A percentile compares a stretch with the other conserved stretches of the same genome.
phyloP scores from a whole-genome alignment of 2,797 vertebrate species.

The Bucorvus abyssinicus region DNA sequence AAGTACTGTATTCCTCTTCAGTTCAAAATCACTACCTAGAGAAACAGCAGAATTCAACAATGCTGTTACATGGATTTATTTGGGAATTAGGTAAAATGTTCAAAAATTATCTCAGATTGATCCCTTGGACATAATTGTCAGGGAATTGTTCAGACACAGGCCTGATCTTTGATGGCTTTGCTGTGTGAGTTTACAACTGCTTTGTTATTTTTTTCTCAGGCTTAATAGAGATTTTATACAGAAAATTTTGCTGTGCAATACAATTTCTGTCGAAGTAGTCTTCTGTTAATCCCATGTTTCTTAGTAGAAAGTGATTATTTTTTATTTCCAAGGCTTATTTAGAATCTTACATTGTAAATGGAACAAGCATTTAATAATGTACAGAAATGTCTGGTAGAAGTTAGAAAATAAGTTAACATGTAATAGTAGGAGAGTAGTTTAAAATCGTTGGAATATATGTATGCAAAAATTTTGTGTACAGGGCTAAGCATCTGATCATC shows the following conservation, averaged over 20 bases:
- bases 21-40: not conserved
- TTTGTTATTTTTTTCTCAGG: not conserved
- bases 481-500: not conserved
- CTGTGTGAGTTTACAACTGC: not conserved
- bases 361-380: not conserved
- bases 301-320: not conserved
- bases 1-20: not conserved
- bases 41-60: not conserved
- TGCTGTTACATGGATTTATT: not conserved
- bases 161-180: not conserved
- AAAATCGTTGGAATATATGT: conserved; percentile 11
- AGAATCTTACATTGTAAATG: not conserved
- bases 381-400: not conserved
- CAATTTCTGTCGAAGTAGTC: not conserved
- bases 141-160: not conserved
- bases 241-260: not conserved
- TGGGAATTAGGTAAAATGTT: not conserved
- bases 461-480: not conserved
- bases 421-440: conserved; percentile 1
- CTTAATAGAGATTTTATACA: not conserved
- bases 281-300: not conserved
- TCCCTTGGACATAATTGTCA: not conserved
- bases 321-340: not conserved
- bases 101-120: not conserved
- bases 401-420: not conserved